Base-by-base conservation (phyloP, 2,888 invertebrate species). In the Cloeon dipterum region DNA sequence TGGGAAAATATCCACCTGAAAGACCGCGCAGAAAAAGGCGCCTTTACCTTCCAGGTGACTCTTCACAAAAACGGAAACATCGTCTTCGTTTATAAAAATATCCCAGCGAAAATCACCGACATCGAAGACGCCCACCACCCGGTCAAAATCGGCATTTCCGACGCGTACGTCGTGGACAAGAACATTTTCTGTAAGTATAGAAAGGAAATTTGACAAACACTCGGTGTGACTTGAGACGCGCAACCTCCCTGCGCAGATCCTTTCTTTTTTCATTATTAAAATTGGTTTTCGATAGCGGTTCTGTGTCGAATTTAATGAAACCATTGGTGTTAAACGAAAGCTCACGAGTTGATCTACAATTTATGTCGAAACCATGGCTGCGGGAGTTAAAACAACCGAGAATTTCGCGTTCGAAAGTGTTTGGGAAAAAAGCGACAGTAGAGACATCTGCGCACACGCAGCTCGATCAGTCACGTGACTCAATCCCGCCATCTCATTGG, bases 111-210 rank as follows among this genome's bases (percentile, higher is more conserved):
- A 11, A 71, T 94, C 5, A 67, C 70, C 42, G 56, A 68, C 3
- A 89, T 98, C 44, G 70, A 74, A 47, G 83, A 86, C 50, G 66
- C 66, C 19, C 67, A 74, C 39, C 96, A 98, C 61, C 96, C 96
- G 0, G 93, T 96, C 25, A 96, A 96, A 65, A 79, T 96, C 37
- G 98, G 98, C 32, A 67, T 98, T 33, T 93, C 93, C 34, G 96
- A 98, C 60, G 98, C 98, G 1, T 98, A 93, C 53, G 83, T 93
- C 45, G 79, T 83, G 50, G 89, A 94, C 51, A 70, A 78, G 49
- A 72, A 74, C 33, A 66, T 81, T 25, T 75, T 76, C 56, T 75
- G 88, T 88, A 58, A 75, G 81, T 68, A 26, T 17, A n/a, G n/a
- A n/a, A n/a, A n/a, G n/a, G n/a, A n/a, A n/a, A n/a, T n/a, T n/a